Percentiles rank a stretch among this genome's conserved stretches.
phyloP scores from a whole-genome alignment of 1,140 invertebrate genomes.

The Diplogasteroides magnus region DNA sequence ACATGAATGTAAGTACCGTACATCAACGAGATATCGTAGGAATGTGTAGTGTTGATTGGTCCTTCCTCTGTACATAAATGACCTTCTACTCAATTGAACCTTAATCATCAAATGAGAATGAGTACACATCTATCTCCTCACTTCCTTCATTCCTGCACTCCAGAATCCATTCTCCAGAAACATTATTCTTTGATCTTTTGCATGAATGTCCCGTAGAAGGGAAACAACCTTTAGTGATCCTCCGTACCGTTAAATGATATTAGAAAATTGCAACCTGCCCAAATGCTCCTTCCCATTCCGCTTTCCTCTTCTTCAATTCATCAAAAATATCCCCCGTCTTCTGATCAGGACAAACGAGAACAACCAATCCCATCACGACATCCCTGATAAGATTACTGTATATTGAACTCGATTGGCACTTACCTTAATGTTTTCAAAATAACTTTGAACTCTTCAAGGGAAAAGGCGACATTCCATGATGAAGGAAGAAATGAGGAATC shows the following conservation, averaged over 20 bases:
- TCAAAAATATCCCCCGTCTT: too few relatives aligned
- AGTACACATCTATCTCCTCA: neutral
- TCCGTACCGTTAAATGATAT: neutral
- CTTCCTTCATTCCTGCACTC: constrained; percentile 18
- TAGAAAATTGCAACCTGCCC: neutral
- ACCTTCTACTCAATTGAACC: constrained; percentile 3
- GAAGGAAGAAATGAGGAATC: too few relatives aligned
- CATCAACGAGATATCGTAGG: neutral
- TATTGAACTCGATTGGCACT: too few relatives aligned
- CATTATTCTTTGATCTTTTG: constrained; percentile 17
- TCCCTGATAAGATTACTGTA: too few relatives aligned
- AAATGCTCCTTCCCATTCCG: constrained; percentile 8
- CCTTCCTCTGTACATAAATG: neutral
- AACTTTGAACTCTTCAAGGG: too few relatives aligned
- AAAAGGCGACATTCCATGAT: too few relatives aligned
- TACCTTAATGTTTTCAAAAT: too few relatives aligned
- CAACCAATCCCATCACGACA: neutral
- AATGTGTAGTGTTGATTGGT: neutral
- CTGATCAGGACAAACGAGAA: neutral
- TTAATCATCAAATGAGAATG: neutral
- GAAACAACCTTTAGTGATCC: neutral
- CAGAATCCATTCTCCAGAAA: constrained; percentile 25
- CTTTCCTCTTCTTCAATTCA: constrained; percentile 2
- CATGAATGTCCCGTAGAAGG: constrained; percentile 10
- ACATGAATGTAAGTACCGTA: too few relatives aligned